Evolutionary conservation across 2,797 vertebrate species (phyloP), one percentile per base, ranked within the genome.

Genomic region (Sarcoramphus papa): DNA sequence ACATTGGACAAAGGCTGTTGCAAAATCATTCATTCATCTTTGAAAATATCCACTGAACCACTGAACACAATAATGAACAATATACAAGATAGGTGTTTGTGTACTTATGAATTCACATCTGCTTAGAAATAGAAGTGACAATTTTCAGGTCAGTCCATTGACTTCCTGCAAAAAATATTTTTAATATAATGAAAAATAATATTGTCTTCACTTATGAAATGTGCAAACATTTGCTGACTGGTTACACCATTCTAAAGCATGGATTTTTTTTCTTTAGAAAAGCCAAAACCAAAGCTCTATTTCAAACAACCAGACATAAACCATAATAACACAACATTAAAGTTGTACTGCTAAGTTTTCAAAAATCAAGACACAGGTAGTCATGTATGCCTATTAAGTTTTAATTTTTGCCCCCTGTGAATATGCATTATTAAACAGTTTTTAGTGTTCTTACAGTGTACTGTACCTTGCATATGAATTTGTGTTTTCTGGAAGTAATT

Each of bases 401-500:
- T 76, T 89, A 77, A 85, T 59, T 85, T 80, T 92, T 37, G 1
- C 5, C 43, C 22, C 30, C 48, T 88, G n/a, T 90, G 64, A 92
- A 84, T 81, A 77, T 60, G 27, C 17, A 57, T 80, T 93, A 68
- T 64, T 59, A 83, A 88, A 45, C 20, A 60, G 6, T n/a, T 89
- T 88, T 76, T 83, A 77, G n/a, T 85, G 6, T 81, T 93, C 41
- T 87, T 94, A 54, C 7, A 67, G 43, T 41, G 47, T 41, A 54
- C 37, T 1, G 2, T 75, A 87, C 40, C 6, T 9, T 80, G 70
- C 37, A 37, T 40, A 75, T 28, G 78, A 85, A 93, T 94, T 85
- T 85, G 12, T 40, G 23, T 90, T 95, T 88, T 93, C 70, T 92
- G 40, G n/a, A 85, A 83, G n/a, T 89, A 72, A 95, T 81, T 88